Base-by-base conservation (phyloP, 2,888 invertebrate species). In the Patella depressa region DNA sequence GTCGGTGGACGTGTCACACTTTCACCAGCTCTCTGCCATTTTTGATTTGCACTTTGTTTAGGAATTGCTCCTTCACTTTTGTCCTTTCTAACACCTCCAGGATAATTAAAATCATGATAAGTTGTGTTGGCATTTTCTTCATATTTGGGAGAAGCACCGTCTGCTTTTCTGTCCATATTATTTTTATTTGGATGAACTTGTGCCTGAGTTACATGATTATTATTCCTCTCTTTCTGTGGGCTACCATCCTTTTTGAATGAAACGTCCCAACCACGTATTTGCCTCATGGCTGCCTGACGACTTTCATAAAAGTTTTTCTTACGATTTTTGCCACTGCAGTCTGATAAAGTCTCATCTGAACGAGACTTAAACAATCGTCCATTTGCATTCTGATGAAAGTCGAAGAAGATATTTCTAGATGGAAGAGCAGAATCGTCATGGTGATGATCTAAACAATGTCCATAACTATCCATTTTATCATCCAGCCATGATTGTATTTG, bases 251-350 rank as follows among this genome's bases (percentile, higher is more conserved):
- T 82, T 73, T 83, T 84, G n/a, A 78, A 73, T 17, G 89, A 87
- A 9, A 85, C 82, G 79, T 88, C 87, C 89, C 88, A 89, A 34
- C 86, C 88, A 71, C 87, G 82, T 53, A 89, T 88, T 78, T 88
- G 86, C 77, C 88, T 87, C 88, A 89, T 88, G 34, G 89, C 89
- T 73, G 84, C 85, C 72, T 88, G 86, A 3, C 88, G 81, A 12
- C 88, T 87, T 79, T 88, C 88, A 74, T 89, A 88, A 77, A 88
- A 88, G 11, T 87, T 85, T 71, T 84, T 87, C 79, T 89, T 89
- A 53, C 87, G 76, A 79, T 85, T 84, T 75, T 98, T 89, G 93
- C 98, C 93, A 95, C 99, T 89, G 79, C 96, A 89, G 95, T 96
- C 85, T 74, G 89, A 89, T 29, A 91, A 82, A 11, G 91, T 88